phyloP scores from a whole-genome alignment of 2,113 vertebrate species.

The Papio anubis region DNA sequence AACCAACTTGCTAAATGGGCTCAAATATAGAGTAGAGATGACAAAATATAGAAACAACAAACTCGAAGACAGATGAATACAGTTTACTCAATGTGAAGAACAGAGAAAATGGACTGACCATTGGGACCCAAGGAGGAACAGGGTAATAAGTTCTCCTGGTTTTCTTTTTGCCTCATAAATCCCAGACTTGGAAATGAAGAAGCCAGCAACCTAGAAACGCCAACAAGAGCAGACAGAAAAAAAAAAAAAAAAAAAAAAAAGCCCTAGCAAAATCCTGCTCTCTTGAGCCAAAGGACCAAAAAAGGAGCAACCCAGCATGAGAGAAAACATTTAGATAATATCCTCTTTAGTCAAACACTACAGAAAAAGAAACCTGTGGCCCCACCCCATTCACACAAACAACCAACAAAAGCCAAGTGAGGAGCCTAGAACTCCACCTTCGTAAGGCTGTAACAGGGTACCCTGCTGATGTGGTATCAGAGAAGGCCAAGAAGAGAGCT shows the following conservation, averaged over 20 bases:
- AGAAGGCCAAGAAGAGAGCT: neutral
- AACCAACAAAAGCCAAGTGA: neutral
- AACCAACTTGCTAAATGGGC: neutral
- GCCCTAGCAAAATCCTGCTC: neutral
- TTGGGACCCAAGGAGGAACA: neutral
- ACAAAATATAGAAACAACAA: neutral
- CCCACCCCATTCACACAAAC: neutral
- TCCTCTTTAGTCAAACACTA: neutral
- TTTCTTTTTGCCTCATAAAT: neutral
- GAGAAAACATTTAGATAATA: neutral
- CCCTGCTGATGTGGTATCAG: neutral
- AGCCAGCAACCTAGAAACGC: neutral
- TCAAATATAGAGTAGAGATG: neutral
- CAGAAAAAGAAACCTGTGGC: neutral
- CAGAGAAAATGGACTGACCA: neutral
- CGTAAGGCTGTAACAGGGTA: neutral
- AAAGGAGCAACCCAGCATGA: neutral
- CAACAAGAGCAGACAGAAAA: neutral
- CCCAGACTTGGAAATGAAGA: neutral
- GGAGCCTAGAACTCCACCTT: neutral
- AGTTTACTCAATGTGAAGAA: neutral
- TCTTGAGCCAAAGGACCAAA: neutral
- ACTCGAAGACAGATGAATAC: neutral
- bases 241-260: conserved; percentile 1
- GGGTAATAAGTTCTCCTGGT: neutral